Conservation (phyloP, 2,113 vertebrate species). For the Campylorhamphus procurvoides region DNA sequence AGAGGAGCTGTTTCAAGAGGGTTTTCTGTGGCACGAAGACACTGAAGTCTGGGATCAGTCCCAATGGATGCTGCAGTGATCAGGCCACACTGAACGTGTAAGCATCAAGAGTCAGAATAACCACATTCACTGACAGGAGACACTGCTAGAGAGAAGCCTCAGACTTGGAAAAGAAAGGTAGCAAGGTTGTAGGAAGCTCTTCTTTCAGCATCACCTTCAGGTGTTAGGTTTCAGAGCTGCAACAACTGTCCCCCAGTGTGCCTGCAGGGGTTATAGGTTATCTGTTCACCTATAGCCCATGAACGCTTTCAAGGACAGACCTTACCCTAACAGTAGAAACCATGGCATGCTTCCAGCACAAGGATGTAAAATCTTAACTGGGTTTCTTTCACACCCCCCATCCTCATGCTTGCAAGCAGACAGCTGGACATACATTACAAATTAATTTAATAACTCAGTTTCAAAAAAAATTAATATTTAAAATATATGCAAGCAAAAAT, state of each 20-base stretch:
- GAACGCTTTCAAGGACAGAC: not conserved
- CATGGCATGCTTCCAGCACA: not conserved
- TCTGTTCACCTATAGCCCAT: not conserved
- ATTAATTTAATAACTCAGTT: slow-evolving; percentile 7
- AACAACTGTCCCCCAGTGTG: not conserved
- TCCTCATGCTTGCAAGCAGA: not conserved
- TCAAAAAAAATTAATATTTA: slow-evolving; percentile 26
- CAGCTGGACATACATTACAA: not conserved
- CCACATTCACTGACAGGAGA: not conserved
- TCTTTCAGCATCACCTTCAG: not conserved
- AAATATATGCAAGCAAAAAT: slow-evolving; percentile 38
- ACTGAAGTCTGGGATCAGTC: not conserved
- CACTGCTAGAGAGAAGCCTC: not conserved
- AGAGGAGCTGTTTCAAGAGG: not conserved
- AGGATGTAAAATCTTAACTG: not conserved
- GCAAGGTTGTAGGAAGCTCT: not conserved
- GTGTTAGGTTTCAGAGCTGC: not conserved
- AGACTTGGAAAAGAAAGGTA: not conserved
- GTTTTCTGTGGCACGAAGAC: not conserved
- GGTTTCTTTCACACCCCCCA: not conserved
- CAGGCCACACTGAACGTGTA: rapidly evolving
- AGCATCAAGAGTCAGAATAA: not conserved
- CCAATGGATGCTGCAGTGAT: not conserved
- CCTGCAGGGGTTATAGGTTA: not conserved
- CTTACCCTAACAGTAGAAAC: not conserved